phyloP scores from a whole-genome alignment of 2,113 vertebrate genomes.

The Bubalus kerabau region DNA sequence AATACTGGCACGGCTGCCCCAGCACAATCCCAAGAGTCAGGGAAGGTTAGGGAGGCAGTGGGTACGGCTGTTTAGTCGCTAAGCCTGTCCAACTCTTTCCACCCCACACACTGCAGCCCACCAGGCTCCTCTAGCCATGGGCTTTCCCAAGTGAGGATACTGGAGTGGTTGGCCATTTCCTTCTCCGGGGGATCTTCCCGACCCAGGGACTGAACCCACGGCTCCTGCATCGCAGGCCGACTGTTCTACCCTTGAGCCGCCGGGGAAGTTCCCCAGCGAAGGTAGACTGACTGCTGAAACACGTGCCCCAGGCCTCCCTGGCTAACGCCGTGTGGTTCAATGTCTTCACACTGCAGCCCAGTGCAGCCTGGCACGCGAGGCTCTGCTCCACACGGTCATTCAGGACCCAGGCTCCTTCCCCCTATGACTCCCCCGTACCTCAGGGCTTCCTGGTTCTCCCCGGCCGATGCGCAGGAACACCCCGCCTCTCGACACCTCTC shows the following conservation, averaged over 20 bases:
- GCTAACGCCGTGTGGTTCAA: background rate
- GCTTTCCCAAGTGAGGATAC: background rate
- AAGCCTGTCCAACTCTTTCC: background rate
- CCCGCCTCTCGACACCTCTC: background rate
- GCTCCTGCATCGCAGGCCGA: background rate
- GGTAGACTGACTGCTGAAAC: background rate
- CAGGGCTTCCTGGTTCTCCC: background rate
- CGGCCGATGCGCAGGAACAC: accelerated
- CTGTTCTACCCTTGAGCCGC: background rate
- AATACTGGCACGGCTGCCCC: background rate
- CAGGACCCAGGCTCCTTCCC: background rate
- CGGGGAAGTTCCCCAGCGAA: background rate
- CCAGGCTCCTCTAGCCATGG: background rate
- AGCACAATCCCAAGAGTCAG: background rate
- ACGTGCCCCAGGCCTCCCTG: background rate
- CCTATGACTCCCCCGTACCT: background rate
- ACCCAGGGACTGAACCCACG: background rate
- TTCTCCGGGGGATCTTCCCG: background rate
- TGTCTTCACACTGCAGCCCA: background rate
- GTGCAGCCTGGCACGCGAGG: too few relatives aligned
- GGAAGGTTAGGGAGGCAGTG: background rate
- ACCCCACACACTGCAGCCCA: background rate
- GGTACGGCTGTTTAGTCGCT: accelerated
- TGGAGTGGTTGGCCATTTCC: background rate
- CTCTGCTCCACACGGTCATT: background rate